Evolutionary conservation across 2,113 vertebrate species (phyloP), one percentile per base, ranked within the genome.

Genomic region (Salvelinus namaycush): DNA sequence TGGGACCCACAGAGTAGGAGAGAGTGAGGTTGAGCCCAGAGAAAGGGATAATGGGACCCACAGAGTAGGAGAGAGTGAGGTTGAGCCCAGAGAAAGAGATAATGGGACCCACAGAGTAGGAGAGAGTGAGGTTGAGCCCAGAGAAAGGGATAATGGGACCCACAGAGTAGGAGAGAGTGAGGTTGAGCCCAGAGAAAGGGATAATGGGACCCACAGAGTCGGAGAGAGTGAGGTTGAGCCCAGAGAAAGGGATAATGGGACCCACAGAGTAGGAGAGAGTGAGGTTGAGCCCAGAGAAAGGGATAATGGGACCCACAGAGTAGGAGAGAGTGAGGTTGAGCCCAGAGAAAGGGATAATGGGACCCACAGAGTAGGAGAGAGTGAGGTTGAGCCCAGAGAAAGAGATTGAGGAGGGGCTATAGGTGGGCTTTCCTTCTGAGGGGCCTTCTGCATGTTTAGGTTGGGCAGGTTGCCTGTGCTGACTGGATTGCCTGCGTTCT

Each of bases 391-490:
- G 81, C 73, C 76, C 67, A 68, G 34, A 39, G 39, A 39, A 9
- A 39, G 1, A 8, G 39, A 6, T 39, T 39, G 8, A 9, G 8
- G 7, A 9, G 8, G 39, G 39, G 8, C 8, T 39, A 39, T 39
- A 39, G 39, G 39, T 39, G 39, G 39, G 1, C 8, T 44, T 44
- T 44, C 39, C 39, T 44, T 11, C 39, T 44, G 9, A 11, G 39
- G 2, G 39, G 39, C 39, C 11, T 44, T 11, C 2, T 2, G 39
- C 39, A 3, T 44, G 39, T 44, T 44, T 44, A 44, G 2, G 90
- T 87, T 91, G 88, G 81, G 86, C 78, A 87, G 80, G 77, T 81
- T 34, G 80, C 79, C 86, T 73, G 85, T 81, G 85, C 83, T 86
- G 39, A 3, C 39, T 44, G 39, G 39, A 9, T 9, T 12, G 89